Conservation (phyloP, 2,113 vertebrate species). For the Cololabis saira region DNA sequence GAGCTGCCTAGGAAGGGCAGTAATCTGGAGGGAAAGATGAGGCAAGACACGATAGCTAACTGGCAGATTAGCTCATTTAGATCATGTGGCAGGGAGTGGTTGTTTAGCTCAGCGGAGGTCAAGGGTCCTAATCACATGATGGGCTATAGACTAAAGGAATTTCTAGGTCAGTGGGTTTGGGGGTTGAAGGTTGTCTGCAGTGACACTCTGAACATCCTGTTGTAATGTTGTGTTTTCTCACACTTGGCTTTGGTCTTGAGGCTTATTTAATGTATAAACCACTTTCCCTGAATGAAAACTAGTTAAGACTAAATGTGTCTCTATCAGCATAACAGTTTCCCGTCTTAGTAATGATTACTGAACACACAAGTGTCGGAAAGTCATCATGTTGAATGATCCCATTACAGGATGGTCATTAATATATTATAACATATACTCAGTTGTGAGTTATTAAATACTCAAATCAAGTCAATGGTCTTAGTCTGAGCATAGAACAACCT, state of each 20-base stretch:
- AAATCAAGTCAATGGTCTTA: too few species aligned
- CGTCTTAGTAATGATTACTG: not conserved
- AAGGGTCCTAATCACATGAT: conserved; percentile 18
- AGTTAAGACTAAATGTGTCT: not conserved
- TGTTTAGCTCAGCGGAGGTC: conserved; percentile 13
- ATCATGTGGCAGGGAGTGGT: conserved; percentile 18
- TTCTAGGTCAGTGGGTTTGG: conserved; percentile 9
- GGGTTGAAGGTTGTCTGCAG: not conserved
- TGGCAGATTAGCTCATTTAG: conserved; percentile 21
- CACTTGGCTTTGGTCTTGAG: not conserved
- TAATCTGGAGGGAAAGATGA: not conserved
- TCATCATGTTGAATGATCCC: not conserved
- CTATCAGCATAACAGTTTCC: not conserved
- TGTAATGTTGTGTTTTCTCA: not conserved
- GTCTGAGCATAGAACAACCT: too few species aligned
- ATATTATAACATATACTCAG: too few species aligned
- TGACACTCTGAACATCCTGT: not conserved
- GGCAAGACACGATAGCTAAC: conserved; percentile 2
- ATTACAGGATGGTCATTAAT: too few species aligned
- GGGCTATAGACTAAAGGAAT: not conserved
- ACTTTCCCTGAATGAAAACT: not conserved
- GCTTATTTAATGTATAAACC: not conserved
- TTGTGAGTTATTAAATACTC: too few species aligned
- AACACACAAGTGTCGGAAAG: not conserved
- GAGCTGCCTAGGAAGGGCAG: not conserved